Conservation (phyloP, 2,888 invertebrate genomes). For the Chironomus riparius region DNA sequence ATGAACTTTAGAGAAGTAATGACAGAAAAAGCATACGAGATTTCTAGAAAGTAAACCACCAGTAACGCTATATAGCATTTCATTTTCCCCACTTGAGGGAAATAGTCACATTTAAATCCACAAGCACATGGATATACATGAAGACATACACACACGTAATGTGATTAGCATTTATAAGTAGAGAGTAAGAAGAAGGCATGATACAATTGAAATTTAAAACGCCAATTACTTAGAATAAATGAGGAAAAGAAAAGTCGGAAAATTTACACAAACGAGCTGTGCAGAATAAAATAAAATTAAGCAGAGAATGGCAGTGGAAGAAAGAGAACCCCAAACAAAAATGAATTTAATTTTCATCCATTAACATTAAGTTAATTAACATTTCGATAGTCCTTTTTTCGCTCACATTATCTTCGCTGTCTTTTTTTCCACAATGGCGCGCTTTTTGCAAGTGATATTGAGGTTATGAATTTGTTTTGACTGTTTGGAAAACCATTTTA, state of each 20-base stretch:
- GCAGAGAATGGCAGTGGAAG: not conserved
- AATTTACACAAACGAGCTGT: not conserved
- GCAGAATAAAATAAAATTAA: not conserved
- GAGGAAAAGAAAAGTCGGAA: not conserved
- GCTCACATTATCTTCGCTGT: not conserved
- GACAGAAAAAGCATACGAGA: too few relatives aligned
- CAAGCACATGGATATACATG: too few relatives aligned
- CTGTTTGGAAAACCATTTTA: too few relatives aligned
- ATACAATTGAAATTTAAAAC: conserved; percentile 27
- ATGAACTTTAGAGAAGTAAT: too few relatives aligned
- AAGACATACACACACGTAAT: conserved; percentile 10
- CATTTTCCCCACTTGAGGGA: too few relatives aligned
- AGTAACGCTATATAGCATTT: too few relatives aligned
- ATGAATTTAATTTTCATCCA: not conserved
- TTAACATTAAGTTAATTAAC: not conserved
- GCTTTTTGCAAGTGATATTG: too few relatives aligned
- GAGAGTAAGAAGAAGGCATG: not conserved
- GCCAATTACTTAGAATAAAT: conserved; percentile 21
- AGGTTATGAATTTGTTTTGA: too few relatives aligned
- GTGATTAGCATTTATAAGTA: conserved; percentile 18
- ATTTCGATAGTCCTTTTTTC: not conserved
- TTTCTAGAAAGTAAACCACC: too few relatives aligned
- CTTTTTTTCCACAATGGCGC: not conserved
- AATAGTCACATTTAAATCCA: too few relatives aligned
- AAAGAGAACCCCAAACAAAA: not conserved